A percentile compares a stretch with the other conserved stretches of the same genome.
Evolutionary conservation across 2,113 vertebrate genomes (phyloP).

Genomic region (Numenius arquata): DNA sequence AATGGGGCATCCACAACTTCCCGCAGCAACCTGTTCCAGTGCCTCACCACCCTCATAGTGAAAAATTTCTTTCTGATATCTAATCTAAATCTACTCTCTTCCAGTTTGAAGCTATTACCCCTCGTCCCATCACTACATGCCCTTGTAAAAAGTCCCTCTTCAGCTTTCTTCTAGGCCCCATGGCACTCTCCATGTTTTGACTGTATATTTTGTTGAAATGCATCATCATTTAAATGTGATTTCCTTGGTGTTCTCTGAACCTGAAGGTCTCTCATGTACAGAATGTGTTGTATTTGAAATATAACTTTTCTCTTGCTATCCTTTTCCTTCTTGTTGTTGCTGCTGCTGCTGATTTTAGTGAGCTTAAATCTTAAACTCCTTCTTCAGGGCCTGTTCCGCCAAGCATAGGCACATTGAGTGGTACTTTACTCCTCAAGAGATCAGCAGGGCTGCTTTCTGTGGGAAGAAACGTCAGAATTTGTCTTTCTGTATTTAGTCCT

Average conservation of each 20-base stretch:
- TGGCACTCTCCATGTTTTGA: background rate
- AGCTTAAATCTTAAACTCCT: background rate
- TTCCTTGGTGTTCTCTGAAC: background rate
- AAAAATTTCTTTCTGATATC: background rate
- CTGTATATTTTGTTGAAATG: background rate
- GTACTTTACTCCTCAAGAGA: background rate
- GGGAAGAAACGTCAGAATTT: background rate
- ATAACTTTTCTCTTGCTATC: background rate
- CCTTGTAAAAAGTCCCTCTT: background rate
- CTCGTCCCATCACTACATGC: background rate
- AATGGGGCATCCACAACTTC: background rate
- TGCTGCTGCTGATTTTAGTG: background rate
- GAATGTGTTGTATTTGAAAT: background rate
- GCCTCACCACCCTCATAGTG: background rate
- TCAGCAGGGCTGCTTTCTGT: background rate
- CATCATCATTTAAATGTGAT: background rate
- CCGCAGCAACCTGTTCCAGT: background rate
- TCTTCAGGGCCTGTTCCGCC: background rate
- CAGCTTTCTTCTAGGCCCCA: background rate
- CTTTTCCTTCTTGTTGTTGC: background rate
- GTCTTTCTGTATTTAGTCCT: background rate
- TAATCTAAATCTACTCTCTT: background rate
- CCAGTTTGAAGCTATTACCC: background rate
- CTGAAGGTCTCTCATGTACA: background rate
- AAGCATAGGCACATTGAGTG: background rate